Evolutionary conservation across 1,140 invertebrate genomes (phyloP).

Genomic region (Leucophenga varia): DNA sequence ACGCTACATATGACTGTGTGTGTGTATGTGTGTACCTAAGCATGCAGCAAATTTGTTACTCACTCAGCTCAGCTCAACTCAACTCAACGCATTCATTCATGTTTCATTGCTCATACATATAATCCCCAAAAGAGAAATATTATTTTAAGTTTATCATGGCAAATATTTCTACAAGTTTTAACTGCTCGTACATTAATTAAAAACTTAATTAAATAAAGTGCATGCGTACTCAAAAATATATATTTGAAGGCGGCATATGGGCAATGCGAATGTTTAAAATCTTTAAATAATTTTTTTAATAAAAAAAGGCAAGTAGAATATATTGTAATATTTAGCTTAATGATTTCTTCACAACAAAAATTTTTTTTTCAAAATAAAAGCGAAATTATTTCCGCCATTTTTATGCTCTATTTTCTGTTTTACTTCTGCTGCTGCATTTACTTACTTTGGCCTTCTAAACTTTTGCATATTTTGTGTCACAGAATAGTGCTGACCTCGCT

Average conservation of each 20-base stretch:
- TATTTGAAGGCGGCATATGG: constrained; percentile 11
- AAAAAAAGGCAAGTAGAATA: constrained; percentile 13
- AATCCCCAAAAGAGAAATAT: constrained; percentile 47
- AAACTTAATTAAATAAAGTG: constrained; percentile 48
- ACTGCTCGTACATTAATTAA: constrained; percentile 54
- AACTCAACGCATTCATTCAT: too few species aligned
- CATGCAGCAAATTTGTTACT: constrained; percentile 2
- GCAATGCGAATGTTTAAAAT: constrained; percentile 6
- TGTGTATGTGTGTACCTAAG: constrained; percentile 6
- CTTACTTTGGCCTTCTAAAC: constrained; percentile 5
- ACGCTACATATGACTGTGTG: not conserved
- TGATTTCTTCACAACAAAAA: too few species aligned
- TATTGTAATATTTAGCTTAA: constrained; percentile 5
- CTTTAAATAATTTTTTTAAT: constrained; percentile 10
- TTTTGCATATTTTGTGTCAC: not conserved
- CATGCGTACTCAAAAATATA: too few species aligned
- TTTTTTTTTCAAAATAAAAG: too few species aligned
- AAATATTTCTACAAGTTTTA: constrained; percentile 53
- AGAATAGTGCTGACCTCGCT: constrained; percentile 23
- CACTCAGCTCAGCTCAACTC: constrained; percentile 21
- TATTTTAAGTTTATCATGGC: constrained; percentile 54
- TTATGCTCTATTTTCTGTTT: constrained; percentile 1
- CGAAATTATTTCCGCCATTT: constrained; percentile 6
- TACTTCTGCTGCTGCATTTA: not conserved
- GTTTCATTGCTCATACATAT: not conserved